Base-by-base conservation (phyloP, 2,113 vertebrate genomes). In the Panurus biarmicus region DNA sequence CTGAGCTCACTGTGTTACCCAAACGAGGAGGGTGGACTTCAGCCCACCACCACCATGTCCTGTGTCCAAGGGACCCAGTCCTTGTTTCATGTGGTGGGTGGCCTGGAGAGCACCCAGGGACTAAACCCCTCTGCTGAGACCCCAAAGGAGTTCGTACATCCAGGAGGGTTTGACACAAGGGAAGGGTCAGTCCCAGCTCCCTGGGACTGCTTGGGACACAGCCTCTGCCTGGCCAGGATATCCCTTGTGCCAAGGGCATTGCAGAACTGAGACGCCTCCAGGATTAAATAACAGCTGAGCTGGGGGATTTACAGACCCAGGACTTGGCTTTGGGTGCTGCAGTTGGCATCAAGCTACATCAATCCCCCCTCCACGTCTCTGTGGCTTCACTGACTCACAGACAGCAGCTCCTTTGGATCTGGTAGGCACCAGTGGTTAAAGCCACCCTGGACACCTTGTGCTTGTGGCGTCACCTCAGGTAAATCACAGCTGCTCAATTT, bases 321-420 rank as follows among this genome's bases (percentile, higher is more conserved):
- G 0, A 40, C 65, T 67, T 71, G 81, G 77, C 73, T 89, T 50
- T 38, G 45, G 69, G 57, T 11, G 2, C 48, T 48, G 73, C 61
- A 60, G 77, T 31, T 94, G 93, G 57, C 80, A 87, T 38, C 60
- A 28, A 33, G 60, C 60, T 84, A 10, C 61, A 38, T 22, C 20
- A 86, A 80, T 58, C 5, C 15, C 4, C 14, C 31, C 10, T 5
- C 12, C 42, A 48, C 0, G 0, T 69, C 31, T 20, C 36, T 1
- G 2, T 11, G 28, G 12, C 75, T 77, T n/a, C n/a, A 5, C 5
- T n/a, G 1, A 14, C 26, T 62, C 21, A 11, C 3, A 64, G 51
- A 2, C 33, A 58, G 54, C 33, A 66, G 42, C 22, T 78, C 17
- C 50, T 85, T 25, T 72, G 45, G 40, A 11, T 53, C 42, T 31